Evolutionary conservation across 2,888 invertebrate genomes (phyloP), one percentile per base, ranked within the genome.

Genomic region (Melipona beecheii): DNA sequence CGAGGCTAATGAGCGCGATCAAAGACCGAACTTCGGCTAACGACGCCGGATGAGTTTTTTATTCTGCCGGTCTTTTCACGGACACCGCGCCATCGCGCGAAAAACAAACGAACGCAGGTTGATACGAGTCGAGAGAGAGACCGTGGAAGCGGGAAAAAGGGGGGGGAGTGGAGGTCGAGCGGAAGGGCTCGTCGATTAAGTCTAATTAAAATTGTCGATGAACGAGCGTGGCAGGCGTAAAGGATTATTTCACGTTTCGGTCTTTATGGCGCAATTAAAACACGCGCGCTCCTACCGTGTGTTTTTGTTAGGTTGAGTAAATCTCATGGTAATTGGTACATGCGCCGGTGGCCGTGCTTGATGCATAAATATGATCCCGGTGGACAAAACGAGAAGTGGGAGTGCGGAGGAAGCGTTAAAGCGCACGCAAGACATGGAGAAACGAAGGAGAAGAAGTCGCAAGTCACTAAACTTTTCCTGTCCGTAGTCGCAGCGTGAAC

Each of bases 1-100:
- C 72, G 83, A 43, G 66, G 75, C 80, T 83, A 83, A 83, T 83
- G 83, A 83, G 62, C 75, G 31, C 71, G 72, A 83, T 83, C 75
- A 75, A 81, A 83, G 81, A 68, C 66, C 54, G 72, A 75, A 72
- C 71, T 83, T 72, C 56, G 68, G 66, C 75, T 64, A 75, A 81
- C 75, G 66, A 75, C 75, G 66, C 54, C 43, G 62, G 75, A 81
- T 71, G 71, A 68, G 62, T 43, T 80, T 80, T 31, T 66, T 75
- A 49, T 71, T 80, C 71, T 17, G n/a, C 49, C 36, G 36, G 50
- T 52, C 60, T 54, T 72, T 81, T 83, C 54, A 36, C 27, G 19
- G 36, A 54, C 64, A n/a, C 5, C 13, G 36, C 36, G 27, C 19
- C 15, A 19, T 9, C 43, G 9, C 9, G 43, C 31, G 50, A n/a